phyloP scores from a whole-genome alignment of 2,888 invertebrate genomes.

The Morpho helenor region DNA sequence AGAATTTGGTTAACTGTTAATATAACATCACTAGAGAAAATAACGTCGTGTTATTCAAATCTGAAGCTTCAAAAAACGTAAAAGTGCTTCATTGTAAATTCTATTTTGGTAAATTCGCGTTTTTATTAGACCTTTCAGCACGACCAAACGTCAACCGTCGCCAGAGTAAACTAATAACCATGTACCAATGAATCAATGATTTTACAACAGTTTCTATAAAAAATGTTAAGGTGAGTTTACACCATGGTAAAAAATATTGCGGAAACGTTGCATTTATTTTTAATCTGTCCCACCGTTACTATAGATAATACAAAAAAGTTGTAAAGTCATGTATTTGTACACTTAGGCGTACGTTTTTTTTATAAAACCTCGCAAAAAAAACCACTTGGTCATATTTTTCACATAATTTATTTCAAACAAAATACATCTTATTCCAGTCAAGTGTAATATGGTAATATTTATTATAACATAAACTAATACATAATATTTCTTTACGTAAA shows the following conservation, averaged over 20 bases:
- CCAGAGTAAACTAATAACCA: conserved; percentile 30
- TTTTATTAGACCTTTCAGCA: conserved; percentile 19
- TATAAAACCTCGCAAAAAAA: too few relatives aligned
- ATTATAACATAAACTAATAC: too few relatives aligned
- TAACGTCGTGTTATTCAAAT: background rate
- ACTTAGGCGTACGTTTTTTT: background rate
- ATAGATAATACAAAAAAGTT: too few relatives aligned
- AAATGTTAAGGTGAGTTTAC: conserved; percentile 11
- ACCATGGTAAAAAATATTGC: conserved; percentile 4
- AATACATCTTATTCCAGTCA: too few relatives aligned
- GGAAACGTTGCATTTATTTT: background rate
- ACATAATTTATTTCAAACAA: too few relatives aligned
- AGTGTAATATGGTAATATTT: too few relatives aligned
- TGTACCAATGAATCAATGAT: conserved; percentile 12
- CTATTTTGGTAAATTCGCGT: conserved; percentile 4
- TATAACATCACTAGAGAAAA: conserved; percentile 6
- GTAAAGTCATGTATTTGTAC: too few relatives aligned
- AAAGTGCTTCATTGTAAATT: conserved; percentile 2
- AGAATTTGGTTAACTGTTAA: background rate
- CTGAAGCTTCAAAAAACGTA: conserved; percentile 4
- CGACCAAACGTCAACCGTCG: conserved; percentile 28
- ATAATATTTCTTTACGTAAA: too few relatives aligned
- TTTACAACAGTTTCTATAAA: conserved; percentile 29
- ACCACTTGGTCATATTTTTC: too few relatives aligned
- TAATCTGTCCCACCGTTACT: too few relatives aligned